A percentile compares a stretch with the other conserved stretches of the same genome.
Conservation (phyloP, 2,113 vertebrate genomes). For the Brienomyrus longianalis region DNA sequence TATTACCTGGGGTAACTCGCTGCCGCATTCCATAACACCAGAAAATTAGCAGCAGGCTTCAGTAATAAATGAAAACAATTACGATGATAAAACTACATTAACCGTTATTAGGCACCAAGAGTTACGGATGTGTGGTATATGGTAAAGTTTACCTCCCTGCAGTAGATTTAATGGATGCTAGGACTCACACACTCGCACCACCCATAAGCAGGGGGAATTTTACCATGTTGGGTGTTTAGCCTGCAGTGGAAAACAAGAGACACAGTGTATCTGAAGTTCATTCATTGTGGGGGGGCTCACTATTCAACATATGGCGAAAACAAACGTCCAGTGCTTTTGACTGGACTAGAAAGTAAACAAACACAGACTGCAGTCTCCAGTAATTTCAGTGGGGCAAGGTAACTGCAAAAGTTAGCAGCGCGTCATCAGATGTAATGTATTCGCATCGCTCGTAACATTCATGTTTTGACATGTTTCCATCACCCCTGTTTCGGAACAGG, state of each 20-base stretch:
- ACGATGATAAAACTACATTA: neutral
- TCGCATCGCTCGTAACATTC: neutral
- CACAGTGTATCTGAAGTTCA: neutral
- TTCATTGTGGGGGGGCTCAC: neutral
- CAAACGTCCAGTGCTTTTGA: neutral
- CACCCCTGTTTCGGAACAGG: neutral
- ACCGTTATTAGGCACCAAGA: neutral
- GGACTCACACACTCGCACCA: neutral
- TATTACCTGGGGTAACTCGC: neutral
- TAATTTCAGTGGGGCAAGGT: neutral
- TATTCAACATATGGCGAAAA: neutral
- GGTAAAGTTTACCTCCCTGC: neutral
- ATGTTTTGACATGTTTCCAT: constrained; percentile 1
- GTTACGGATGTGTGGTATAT: neutral
- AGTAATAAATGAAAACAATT: neutral
- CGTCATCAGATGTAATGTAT: neutral
- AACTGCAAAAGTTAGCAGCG: neutral
- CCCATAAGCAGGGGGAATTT: neutral
- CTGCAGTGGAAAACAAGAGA: neutral
- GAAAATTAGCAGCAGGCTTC: neutral
- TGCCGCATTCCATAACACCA: neutral
- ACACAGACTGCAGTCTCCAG: neutral
- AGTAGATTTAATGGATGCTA: neutral
- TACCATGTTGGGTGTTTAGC: neutral
- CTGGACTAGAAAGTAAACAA: neutral